phyloP scores from a whole-genome alignment of 2,888 invertebrate genomes.

The Plagiodera versicolora region DNA sequence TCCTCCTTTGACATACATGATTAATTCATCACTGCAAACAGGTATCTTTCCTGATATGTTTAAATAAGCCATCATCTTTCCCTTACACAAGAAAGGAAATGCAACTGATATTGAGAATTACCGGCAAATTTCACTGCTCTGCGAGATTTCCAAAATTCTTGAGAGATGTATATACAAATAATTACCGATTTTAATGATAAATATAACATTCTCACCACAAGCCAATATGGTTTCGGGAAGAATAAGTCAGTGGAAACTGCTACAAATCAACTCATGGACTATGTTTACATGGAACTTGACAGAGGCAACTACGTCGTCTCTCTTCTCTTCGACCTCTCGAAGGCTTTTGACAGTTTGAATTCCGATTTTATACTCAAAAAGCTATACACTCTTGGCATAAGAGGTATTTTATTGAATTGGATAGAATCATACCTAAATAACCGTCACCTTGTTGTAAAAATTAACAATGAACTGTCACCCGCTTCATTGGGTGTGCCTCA shows the following conservation, averaged over 20 bases:
- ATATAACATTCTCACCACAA: background rate
- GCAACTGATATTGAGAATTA: slow-evolving; percentile 7
- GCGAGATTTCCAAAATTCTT: background rate
- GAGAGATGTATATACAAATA: background rate
- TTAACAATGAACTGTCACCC: slow-evolving; percentile 5
- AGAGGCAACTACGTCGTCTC: slow-evolving; percentile 1
- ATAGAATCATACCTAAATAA: slow-evolving; percentile 7
- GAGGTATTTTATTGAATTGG: slow-evolving; percentile 4
- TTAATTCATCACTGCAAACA: background rate
- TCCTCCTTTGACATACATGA: background rate
- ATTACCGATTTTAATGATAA: background rate
- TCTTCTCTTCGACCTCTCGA: background rate
- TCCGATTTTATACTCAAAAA: background rate
- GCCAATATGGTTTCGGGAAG: slow-evolving; percentile 6
- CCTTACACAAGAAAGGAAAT: slow-evolving; percentile 9
- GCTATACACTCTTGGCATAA: background rate
- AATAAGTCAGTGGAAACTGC: slow-evolving; percentile 11
- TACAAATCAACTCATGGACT: slow-evolving; percentile 6
- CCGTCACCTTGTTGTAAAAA: slow-evolving; percentile 4
- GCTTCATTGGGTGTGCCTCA: background rate
- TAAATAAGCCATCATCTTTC: slow-evolving; percentile 1
- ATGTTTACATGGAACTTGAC: slow-evolving; percentile 5
- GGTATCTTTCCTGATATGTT: slow-evolving; percentile 6
- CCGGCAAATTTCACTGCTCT: slow-evolving; percentile 8
- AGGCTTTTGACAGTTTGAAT: slow-evolving; percentile 6